Conservation (phyloP, 2,113 vertebrate genomes). For the Arothron firmamentum region DNA sequence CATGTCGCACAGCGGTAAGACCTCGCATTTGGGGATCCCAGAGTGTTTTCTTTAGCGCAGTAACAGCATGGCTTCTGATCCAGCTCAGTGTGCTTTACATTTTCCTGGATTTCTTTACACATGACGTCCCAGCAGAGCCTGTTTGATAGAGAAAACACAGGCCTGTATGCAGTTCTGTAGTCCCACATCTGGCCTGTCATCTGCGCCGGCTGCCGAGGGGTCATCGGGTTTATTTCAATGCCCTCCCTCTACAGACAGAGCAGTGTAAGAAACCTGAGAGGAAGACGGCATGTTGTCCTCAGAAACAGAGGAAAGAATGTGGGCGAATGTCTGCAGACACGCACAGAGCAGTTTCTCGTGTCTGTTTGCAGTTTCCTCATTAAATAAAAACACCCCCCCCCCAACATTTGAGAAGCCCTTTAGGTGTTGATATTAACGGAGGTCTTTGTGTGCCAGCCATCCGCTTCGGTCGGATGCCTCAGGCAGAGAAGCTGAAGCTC, state of each 20-base stretch:
- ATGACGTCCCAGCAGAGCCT: constrained; percentile 16
- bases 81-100: constrained; percentile 21
- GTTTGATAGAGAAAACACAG: constrained; percentile 36
- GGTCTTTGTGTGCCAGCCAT: constrained; percentile 76
- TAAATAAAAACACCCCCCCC: background rate
- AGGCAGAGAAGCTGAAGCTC: constrained; percentile 91
- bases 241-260: constrained; percentile 35
- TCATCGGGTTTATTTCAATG: constrained; percentile 49
- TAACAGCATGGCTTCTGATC: constrained; percentile 19
- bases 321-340: constrained; percentile 16
- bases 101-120: constrained; percentile 25
- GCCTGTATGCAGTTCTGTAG: constrained; percentile 2
- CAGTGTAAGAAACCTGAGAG: constrained; percentile 44
- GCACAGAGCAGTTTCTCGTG: background rate
- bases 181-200: constrained; percentile 49
- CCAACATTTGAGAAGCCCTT: background rate
- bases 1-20: constrained; percentile 96
- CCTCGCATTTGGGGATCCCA: background rate
- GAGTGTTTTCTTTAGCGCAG: background rate
- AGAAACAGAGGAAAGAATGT: constrained; percentile 15
- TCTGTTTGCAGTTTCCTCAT: too few species aligned
- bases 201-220: constrained; percentile 34
- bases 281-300: constrained; percentile 34
- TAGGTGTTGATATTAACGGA: background rate
- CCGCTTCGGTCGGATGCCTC: constrained; percentile 93